These are phyloP conservation scores for Cataglyphis rosenhaueri DNA, from an alignment of 2,888 invertebrate genomes.

Conservation along the genomic window DNA sequence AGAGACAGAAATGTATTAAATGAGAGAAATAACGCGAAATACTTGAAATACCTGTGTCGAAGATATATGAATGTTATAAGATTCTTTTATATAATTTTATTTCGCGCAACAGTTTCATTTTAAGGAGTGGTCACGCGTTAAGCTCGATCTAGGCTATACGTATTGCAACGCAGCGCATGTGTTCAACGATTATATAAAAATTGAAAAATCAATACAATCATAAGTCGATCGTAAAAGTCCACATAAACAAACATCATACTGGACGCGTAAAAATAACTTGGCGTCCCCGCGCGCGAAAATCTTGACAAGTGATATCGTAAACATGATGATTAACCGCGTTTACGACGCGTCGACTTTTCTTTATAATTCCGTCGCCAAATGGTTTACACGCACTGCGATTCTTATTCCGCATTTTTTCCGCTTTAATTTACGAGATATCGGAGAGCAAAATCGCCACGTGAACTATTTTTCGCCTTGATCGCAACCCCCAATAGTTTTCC, in stretches of 20 bases:
- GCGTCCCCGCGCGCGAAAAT: neutral
- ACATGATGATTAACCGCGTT: slow-evolving; percentile 36
- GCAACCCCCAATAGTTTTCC: neutral
- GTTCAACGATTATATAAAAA: neutral
- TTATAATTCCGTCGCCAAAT: slow-evolving; percentile 36
- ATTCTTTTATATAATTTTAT: neutral
- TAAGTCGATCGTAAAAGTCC: neutral
- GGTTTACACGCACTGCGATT: slow-evolving; percentile 36
- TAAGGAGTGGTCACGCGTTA: neutral
- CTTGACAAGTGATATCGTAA: slow-evolving; percentile 46
- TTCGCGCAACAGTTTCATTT: neutral
- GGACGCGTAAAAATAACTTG: neutral
- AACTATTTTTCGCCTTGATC: slow-evolving; percentile 16
- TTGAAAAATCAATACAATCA: neutral
- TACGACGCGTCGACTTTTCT: slow-evolving; percentile 36
- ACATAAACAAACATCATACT: neutral
- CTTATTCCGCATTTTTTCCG: slow-evolving; percentile 6
- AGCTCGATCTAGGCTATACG: neutral
- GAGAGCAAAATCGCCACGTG: slow-evolving; percentile 32
- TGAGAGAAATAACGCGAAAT: neutral
- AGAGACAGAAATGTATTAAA: neutral
- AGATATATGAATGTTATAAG: neutral
- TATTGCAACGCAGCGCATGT: neutral
- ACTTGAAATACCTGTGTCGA: neutral
- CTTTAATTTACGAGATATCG: slow-evolving; percentile 33